A percentile compares a stretch with the other conserved stretches of the same genome.
phyloP scores from a whole-genome alignment of 2,888 invertebrate genomes.

The Ophion ventricosus region DNA sequence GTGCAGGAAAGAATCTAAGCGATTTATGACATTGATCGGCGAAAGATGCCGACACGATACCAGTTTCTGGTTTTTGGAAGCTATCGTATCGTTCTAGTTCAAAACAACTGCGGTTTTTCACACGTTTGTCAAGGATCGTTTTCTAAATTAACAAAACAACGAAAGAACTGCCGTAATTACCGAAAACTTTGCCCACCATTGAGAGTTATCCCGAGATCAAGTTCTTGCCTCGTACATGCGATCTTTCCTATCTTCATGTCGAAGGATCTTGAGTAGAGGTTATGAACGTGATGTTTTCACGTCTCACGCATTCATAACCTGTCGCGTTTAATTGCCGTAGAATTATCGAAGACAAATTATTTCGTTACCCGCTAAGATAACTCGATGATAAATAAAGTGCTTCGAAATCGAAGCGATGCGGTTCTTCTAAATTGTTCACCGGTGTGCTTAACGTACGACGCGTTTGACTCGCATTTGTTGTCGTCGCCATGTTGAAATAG shows the following conservation, averaged over 20 bases:
- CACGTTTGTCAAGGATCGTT: background rate
- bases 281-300: slow-evolving; percentile 24
- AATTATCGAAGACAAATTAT: background rate
- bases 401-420: background rate
- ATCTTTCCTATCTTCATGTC: slow-evolving; percentile 82
- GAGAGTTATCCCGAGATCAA: slow-evolving; percentile 88
- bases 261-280: slow-evolving; percentile 35
- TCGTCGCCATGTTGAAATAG: slow-evolving; percentile 29
- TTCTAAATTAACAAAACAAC: background rate
- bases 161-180: slow-evolving; percentile 83
- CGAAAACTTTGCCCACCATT: slow-evolving; percentile 94
- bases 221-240: slow-evolving; percentile 84
- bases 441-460: background rate
- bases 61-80: too few species aligned
- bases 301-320: background rate
- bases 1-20: background rate
- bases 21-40: too few species aligned
- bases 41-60: too few species aligned
- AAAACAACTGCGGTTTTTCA: background rate
- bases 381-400: background rate
- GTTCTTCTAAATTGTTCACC: slow-evolving; percentile 16
- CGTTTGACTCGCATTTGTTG: background rate
- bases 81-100: too few species aligned
- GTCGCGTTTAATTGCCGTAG: background rate
- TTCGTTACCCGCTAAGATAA: background rate